These are phyloP conservation scores for Lasioglossum vierecki DNA, from an alignment of 2,888 invertebrate species.

Conservation along the genomic window DNA sequence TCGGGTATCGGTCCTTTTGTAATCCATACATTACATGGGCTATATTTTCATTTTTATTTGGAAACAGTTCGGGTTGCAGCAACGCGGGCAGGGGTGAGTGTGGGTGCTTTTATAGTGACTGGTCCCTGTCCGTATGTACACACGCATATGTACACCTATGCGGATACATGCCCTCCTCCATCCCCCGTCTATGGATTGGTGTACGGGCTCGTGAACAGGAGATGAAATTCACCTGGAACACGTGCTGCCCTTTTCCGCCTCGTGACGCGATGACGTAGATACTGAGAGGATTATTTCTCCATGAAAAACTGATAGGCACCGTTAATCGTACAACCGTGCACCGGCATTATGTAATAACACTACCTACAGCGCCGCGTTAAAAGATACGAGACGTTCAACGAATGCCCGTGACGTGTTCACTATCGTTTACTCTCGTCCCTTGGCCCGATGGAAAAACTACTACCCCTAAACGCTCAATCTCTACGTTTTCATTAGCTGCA, in stretches of 20 bases:
- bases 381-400: constrained; percentile 35
- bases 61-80: constrained; percentile 36
- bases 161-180: neutral
- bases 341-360: constrained; percentile 70
- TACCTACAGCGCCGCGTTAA: constrained; percentile 24
- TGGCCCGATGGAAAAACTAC: neutral
- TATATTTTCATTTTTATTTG: constrained; percentile 67
- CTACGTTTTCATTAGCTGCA: neutral
- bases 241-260: constrained; percentile 64
- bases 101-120: constrained; percentile 39
- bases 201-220: constrained; percentile 40
- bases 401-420: neutral
- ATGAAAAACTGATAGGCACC: constrained; percentile 75
- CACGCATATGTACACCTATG: neutral
- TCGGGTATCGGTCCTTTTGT: constrained; percentile 59
- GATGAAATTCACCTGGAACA: constrained; percentile 66
- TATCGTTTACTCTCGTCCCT: neutral
- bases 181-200: neutral
- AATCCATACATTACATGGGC: constrained; percentile 65
- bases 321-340: constrained; percentile 70
- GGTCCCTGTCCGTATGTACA: neutral
- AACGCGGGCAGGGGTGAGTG: neutral
- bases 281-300: constrained; percentile 71
- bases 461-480: neutral
- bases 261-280: constrained; percentile 67